Evolutionary conservation across 2,797 vertebrate genomes (phyloP), one percentile per base, ranked within the genome.

Genomic region (Cossypha polioptera): DNA sequence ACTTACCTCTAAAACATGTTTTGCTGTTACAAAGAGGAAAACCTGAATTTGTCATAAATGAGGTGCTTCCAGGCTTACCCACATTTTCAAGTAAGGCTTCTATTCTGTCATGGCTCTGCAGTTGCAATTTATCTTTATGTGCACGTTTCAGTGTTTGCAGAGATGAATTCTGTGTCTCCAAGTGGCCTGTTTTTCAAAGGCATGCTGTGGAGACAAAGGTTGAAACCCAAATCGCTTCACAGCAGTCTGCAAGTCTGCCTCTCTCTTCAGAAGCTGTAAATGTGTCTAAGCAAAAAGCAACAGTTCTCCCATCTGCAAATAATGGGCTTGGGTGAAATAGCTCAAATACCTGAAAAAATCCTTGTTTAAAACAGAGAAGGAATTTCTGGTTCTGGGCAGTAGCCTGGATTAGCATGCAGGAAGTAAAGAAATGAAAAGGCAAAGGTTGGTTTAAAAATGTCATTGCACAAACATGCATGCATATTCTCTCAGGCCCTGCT

Each of bases 381-480:
- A 86, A 78, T 72, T 86, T 77, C 74, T 80, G 43, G 35, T 74
- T 72, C 47, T 92, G 54, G 67, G 77, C 40, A 93, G 25, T 25
- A 62, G 22, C 20, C 57, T 72, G 66, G 68, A 89, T 97, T 96
- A 92, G 69, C 91, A 96, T 91, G 86, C 87, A 86, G 80, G 78
- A 78, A 69, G 55, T 80, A 80, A 89, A 86, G 86, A 96, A 90
- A 92, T 79, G n/a, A 79, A 95, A 96, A 94, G 85, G 72, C 53
- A 11, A 94, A 68, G 14, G 1, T 2, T 76, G 61, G 62, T 68
- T 97, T 95, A 88, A 92, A 97, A 97, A 97, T 94, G 90, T 96
- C 94, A 96, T 86, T 83, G 95, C 80, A 92, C 87, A 96, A 96
- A 95, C 93, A 90, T 72, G 85, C 75, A 61, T 72, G 85, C 59